phyloP scores from a whole-genome alignment of 2,113 vertebrate genomes.

The Macroglossus sobrinus region DNA sequence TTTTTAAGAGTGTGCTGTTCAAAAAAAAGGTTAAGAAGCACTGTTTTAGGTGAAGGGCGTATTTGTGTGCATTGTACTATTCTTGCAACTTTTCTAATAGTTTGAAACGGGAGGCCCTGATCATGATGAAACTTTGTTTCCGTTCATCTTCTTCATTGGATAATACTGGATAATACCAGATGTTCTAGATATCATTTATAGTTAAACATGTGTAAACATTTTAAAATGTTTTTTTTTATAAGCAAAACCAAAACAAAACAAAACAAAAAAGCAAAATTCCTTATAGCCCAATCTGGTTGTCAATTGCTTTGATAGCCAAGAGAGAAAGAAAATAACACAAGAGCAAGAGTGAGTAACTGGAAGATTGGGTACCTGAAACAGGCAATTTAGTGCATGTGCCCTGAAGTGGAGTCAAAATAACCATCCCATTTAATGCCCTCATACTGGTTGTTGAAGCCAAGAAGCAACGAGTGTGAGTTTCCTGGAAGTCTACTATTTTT shows the following conservation, averaged over 20 bases:
- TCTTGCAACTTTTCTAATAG: neutral
- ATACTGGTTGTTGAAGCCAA: accelerated
- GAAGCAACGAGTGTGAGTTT: neutral
- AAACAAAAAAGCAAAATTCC: neutral
- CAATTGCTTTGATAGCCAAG: neutral
- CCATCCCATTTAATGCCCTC: accelerated
- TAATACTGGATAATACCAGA: neutral
- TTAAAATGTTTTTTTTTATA: neutral
- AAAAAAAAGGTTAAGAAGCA: neutral
- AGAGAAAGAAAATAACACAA: neutral
- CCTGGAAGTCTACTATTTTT: neutral
- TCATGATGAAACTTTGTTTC: neutral
- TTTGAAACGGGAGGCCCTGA: neutral
- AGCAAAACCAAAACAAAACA: neutral
- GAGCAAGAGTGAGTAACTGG: no score
- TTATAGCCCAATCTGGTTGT: neutral
- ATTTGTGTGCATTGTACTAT: neutral
- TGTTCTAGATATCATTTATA: neutral
- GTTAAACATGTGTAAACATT: neutral
- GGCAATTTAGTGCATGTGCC: neutral
- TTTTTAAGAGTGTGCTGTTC: neutral
- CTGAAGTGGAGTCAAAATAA: neutral
- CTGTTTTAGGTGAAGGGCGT: neutral
- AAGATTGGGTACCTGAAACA: neutral
- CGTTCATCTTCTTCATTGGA: neutral